Base-by-base conservation (phyloP, 1,140 invertebrate genomes). In the Drosophila triauraria region DNA sequence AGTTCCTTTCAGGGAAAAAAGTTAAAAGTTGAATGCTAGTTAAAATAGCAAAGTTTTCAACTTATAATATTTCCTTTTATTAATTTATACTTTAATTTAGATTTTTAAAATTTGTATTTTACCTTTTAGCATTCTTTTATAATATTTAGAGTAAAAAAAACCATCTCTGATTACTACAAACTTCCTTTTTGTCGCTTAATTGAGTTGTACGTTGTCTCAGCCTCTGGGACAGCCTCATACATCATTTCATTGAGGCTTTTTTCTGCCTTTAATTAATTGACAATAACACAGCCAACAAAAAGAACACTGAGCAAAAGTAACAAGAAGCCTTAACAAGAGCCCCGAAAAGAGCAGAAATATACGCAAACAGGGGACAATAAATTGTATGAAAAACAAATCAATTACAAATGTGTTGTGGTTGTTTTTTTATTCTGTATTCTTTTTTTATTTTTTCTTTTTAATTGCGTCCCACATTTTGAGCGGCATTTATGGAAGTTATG, bases 321-420 rank as follows among this genome's bases (percentile, higher is more conserved):
- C 17, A 68, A 51, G 13, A 47, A 75, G 48, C 42, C 70, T 35
- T 48, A 56, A 78, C 48, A 56, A 57, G 44, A 38, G 75, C 68
- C 27, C 60, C 48, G 15, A 61, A 63, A 81, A 70, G 57, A 58
- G 27, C 54, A 42, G 44, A 43, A 63, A 58, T 38, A 59, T 48
- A 46, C 50, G 57, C 50, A 61, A 60, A 53, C 30, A 23, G 32
- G 43, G 48, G 42, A 47, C 76, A 79, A 87, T 79, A 60, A 86
- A 88, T 83, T 83, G 80, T 83, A 83, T 88, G 46, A 84, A 83
- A 87, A 88, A 88, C 84, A 87, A 86, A 86, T 88, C 83, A 87
- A 87, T 87, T 87, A 87, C 80, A 80, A 80, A 68, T 75, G 46
- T 75, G 47, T 59, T 38, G 53, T 48, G 42, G 32, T 64, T 47